Evolutionary conservation across 1,140 invertebrate genomes (phyloP), one percentile per base, ranked within the genome.

Genomic region (Asbolus verrucosus): DNA sequence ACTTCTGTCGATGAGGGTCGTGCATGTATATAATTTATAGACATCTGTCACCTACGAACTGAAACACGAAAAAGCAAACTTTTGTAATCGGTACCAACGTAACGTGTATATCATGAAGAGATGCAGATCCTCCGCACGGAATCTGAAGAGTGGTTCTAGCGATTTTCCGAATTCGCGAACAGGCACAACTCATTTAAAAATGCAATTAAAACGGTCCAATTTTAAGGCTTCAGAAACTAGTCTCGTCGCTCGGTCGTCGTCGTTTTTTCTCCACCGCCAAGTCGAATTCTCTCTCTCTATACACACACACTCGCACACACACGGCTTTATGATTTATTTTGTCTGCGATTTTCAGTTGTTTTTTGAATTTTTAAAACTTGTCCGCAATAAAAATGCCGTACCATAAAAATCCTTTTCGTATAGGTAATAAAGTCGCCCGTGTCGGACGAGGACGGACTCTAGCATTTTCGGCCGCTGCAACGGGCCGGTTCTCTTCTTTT

Each of bases 351-450:
- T 73, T 73, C 69, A 62, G 72, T 73, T 60, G 72, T 73, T 73
- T 73, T 73, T 73, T 73, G 72, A 73, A 73, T 73, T 73, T 73
- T 69, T 73, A 73, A 73, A 73, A 70, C 69, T 73, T 70, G 72
- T 73, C 62, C 60, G 72, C 69, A 73, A 73, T 73, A 73, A 73
- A 73, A 73, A 73, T 73, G 72, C 69, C 43, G 69, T 61, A 67
- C 72, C 72, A 73, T 73, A 73, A 73, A 73, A 73, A 62, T 36
- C 59, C 59, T 39, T 36, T 39, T 39, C 59, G 59, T 62, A 62
- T 62, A 62, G 30, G 36, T 62, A 62, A 62, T 62, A 62, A 36
- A 62, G 46, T 54, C n/a, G n/a, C n/a, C n/a, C n/a, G n/a, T n/a
- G n/a, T n/a, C 14, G 46, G 46, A 54, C 46, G 46, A 54, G 21